Percentiles rank a stretch among this genome's conserved stretches.
Evolutionary conservation across 37 sponge, comb jelly and placozoan genomes (phyloP).

Genomic region (Chondrosia reniformis): DNA sequence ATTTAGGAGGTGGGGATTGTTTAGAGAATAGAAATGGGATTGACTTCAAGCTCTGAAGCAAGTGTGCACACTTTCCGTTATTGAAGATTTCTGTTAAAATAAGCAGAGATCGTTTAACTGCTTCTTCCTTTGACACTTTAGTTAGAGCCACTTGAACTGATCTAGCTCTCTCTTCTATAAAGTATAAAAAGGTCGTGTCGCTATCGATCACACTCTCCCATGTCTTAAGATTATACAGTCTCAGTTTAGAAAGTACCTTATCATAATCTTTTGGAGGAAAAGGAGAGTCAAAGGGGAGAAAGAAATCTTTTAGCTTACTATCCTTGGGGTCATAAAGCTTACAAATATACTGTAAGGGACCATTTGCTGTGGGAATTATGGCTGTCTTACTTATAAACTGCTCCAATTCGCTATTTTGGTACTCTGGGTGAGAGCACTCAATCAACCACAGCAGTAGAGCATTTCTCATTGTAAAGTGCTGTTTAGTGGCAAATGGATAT

Average conservation of each 20-base stretch:
- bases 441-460: slow-evolving; percentile 36
- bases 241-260: neutral
- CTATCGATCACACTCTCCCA: slow-evolving; percentile 26
- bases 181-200: neutral
- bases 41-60: neutral
- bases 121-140: neutral
- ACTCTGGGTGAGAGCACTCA: neutral
- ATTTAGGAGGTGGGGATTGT: slow-evolving; percentile 10
- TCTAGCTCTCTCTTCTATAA: slow-evolving; percentile 22
- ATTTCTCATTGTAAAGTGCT: slow-evolving; percentile 18
- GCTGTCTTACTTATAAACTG: neutral
- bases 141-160: slow-evolving; percentile 1
- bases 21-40: slow-evolving; percentile 22
- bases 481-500: slow-evolving; percentile 17
- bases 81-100: neutral
- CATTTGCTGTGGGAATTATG: neutral
- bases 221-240: slow-evolving; percentile 28
- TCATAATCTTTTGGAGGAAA: slow-evolving; percentile 29
- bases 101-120: neutral
- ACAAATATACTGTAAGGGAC: neutral
- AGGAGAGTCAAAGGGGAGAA: slow-evolving; percentile 12
- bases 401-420: neutral
- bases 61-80: neutral
- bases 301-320: slow-evolving; percentile 20
- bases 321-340: slow-evolving; percentile 41